Conservation (phyloP, 2,113 vertebrate genomes). For the Parotia lawesii region DNA sequence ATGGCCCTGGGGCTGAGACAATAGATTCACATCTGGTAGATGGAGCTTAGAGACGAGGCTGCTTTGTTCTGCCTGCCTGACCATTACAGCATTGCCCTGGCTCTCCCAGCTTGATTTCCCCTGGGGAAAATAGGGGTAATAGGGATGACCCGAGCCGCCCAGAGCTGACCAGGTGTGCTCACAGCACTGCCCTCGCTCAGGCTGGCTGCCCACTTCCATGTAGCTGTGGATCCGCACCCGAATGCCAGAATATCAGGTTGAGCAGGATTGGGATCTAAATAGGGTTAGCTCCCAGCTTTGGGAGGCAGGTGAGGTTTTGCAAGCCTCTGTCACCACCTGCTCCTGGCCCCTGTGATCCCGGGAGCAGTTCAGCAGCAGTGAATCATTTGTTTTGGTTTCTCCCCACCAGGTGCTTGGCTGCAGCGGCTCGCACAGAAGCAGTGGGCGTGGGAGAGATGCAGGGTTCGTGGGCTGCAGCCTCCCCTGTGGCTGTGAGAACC, state of each 20-base stretch:
- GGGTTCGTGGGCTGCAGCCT: background rate
- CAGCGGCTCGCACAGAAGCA: background rate
- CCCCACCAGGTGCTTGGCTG: background rate
- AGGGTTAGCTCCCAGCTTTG: background rate
- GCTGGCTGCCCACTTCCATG: background rate
- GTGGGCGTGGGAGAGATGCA: background rate
- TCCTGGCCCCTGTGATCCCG: background rate
- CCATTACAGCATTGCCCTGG: background rate
- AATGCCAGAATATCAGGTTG: background rate
- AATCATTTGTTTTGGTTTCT: conserved; percentile 57
- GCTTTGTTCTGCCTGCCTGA: conserved; percentile 47
- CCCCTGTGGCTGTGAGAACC: background rate
- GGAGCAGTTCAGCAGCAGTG: conserved; percentile 13
- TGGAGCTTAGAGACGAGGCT: background rate
- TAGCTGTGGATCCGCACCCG: accelerated
- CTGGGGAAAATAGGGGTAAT: background rate
- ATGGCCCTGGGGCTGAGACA: conserved; percentile 14
- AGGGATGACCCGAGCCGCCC: background rate
- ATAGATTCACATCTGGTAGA: conserved; percentile 50
- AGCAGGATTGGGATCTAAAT: background rate
- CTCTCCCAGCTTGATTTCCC: conserved; percentile 4
- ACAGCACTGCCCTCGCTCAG: accelerated
- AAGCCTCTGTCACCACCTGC: background rate
- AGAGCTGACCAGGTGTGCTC: background rate
- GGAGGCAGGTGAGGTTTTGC: conserved; percentile 15